Evolutionary conservation across 2,797 vertebrate species (phyloP).

Genomic region (Pseudopleuronectes americanus): DNA sequence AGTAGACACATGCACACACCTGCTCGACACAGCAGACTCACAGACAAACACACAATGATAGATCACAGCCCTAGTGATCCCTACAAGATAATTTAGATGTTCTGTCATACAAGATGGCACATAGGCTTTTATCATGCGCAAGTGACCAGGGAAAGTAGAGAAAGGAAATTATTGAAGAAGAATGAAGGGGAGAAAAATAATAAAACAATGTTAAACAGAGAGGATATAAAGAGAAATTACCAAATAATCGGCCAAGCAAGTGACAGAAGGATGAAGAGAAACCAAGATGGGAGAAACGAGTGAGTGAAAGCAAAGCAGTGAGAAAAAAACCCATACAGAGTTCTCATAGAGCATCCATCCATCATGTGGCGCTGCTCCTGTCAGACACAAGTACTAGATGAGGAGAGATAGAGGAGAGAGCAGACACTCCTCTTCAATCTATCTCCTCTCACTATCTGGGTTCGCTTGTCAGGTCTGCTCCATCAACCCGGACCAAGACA

Average conservation of each 20-base stretch:
- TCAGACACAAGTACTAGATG: constrained; percentile 76
- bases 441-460: constrained; percentile 70
- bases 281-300: constrained; percentile 57
- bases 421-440: constrained; percentile 74
- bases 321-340: constrained; percentile 51
- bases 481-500: constrained; percentile 62
- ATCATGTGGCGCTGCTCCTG: constrained; percentile 68
- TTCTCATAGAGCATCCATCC: constrained; percentile 63
- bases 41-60: constrained; percentile 38
- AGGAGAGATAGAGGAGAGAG: constrained; percentile 66
- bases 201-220: constrained; percentile 14
- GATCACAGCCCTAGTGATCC: constrained; percentile 21
- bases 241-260: constrained; percentile 34
- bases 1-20: constrained; percentile 6
- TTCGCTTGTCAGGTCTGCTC: constrained; percentile 73
- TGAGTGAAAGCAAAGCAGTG: constrained; percentile 42
- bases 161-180: neutral
- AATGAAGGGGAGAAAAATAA: neutral
- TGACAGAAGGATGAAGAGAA: constrained; percentile 56
- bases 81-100: constrained; percentile 5
- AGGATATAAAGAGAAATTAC: constrained; percentile 36
- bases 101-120: constrained; percentile 1
- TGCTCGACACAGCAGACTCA: constrained; percentile 25
- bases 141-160: constrained; percentile 20
- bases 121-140: neutral